Evolutionary conservation across 2,113 vertebrate genomes (phyloP), one percentile per base, ranked within the genome.

Genomic region (Sula dactylatra): DNA sequence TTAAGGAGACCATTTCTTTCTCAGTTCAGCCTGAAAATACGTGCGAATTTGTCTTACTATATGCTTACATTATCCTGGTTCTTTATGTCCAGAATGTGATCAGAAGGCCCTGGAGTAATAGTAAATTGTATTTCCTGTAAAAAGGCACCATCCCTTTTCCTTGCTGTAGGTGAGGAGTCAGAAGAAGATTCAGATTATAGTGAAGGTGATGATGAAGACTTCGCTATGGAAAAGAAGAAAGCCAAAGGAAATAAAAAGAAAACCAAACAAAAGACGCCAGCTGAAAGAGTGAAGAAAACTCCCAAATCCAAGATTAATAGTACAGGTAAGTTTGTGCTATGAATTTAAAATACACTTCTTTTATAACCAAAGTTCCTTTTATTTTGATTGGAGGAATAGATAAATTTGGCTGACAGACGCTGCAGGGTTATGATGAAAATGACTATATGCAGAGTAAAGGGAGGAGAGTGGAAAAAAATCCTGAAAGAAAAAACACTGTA

Each of bases 181-280:
- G 98, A 98, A 74, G 98, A 96, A 27, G 97, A 98, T 36, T 97
- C 98, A 31, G 97, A 98, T 90, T 98, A 98, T 85, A 98, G 98
- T 83, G 96, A 97, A 59, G 98, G 97, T 66, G 96, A 98, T n/a
- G 98, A 98, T 29, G 98, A 99, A 92, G 96, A 97, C 67, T 99
- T 98, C 93, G 97, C 95, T 70, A 5, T 90, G 55, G 93, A 82
- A 69, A 98, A 97, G 87, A 95, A 84, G 64, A 97, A 96, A 95
- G 58, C 16, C 42, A 97, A 93, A 94, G 91, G 91, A 93, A 40
- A 97, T 95, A 83, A 95, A 80, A 95, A 97, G 88, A 88, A 86
- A 86, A 73, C 55, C 50, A 95, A 82, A 58, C 67, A 47, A 44
- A 97, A 97, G 87, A 38, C 65, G 21, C 70, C 86, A 89, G 74